Evolutionary conservation across 2,797 vertebrate species (phyloP).

Genomic region (Kryptolebias ocellatus): DNA sequence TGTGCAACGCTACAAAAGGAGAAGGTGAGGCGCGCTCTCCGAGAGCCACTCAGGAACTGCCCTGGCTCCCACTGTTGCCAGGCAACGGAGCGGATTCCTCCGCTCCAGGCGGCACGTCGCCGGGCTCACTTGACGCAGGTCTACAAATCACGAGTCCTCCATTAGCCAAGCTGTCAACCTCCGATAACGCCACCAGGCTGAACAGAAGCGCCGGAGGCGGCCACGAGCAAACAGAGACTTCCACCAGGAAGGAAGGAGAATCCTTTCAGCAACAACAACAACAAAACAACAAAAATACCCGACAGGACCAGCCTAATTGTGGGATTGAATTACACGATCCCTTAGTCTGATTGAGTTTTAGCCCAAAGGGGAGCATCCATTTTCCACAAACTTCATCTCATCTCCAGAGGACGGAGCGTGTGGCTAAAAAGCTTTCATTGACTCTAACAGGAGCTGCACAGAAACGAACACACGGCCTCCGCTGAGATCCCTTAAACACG

Average conservation of each 20-base stretch:
- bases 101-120: constrained; percentile 52
- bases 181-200: constrained; percentile 62
- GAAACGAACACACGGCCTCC: no score
- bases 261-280: background rate
- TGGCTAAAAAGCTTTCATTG: background rate
- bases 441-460: background rate
- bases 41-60: constrained; percentile 52
- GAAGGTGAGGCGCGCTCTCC: constrained; percentile 62
- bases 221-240: constrained; percentile 30
- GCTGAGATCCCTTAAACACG: no score
- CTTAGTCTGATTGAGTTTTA: constrained; percentile 1
- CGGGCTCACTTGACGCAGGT: constrained; percentile 64
- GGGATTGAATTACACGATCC: constrained; percentile 20
- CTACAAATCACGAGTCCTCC: constrained; percentile 75
- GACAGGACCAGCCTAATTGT: constrained; percentile 73
- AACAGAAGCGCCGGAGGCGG: constrained; percentile 41
- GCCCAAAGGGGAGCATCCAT: background rate
- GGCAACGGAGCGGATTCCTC: constrained; percentile 79
- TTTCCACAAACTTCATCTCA: background rate
- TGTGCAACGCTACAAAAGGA: constrained; percentile 73
- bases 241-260: background rate
- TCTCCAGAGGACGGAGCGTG: background rate
- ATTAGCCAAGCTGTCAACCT: constrained; percentile 73
- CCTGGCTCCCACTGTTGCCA: constrained; percentile 78
- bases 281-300: background rate